Percentiles rank a stretch among this genome's conserved stretches.
These are phyloP conservation scores for Melanotaenia trifasciata DNA, from an alignment of 2,797 vertebrate species.

Conservation along the genomic window DNA sequence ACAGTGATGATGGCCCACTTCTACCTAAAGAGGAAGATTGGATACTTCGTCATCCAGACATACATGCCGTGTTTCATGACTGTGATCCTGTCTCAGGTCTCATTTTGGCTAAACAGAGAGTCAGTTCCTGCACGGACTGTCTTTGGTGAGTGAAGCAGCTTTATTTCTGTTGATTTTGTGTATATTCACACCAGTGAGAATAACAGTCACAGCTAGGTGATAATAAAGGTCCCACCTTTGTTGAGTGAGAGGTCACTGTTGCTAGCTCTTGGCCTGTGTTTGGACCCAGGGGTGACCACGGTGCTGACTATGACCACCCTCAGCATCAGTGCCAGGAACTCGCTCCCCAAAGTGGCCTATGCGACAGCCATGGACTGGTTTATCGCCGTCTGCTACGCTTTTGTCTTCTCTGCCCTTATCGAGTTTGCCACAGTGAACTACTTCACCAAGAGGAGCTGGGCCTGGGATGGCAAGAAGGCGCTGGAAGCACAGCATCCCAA, in stretches of 20 bases:
- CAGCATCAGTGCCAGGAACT: constrained; percentile 97
- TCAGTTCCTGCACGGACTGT: constrained; percentile 95
- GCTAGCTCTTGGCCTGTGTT: constrained; percentile 9
- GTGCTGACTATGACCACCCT: constrained; percentile 98
- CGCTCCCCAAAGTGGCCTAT: constrained; percentile 96
- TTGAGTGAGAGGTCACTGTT: constrained; percentile 4
- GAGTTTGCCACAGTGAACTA: constrained; percentile 99
- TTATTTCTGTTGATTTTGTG: constrained; percentile 6
- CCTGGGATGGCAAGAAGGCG: constrained; percentile 98
- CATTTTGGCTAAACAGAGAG: constrained; percentile 96
- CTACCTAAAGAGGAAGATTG: constrained; percentile 95
- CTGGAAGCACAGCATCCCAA: constrained; percentile 87
- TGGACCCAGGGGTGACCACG: constrained; percentile 91
- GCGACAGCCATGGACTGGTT: constrained; percentile 99
- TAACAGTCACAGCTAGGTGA: constrained; percentile 25
- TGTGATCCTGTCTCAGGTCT: constrained; percentile 94
- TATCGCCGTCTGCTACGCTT: constrained; percentile 97
- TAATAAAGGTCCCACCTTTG: constrained; percentile 40
- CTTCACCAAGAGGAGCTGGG: constrained; percentile 99
- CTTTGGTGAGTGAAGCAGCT: constrained; percentile 87
- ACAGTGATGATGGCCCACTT: constrained; percentile 96
- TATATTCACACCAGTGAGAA: constrained; percentile 28
- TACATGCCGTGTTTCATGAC: constrained; percentile 98
- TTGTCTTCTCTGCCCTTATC: constrained; percentile 96
- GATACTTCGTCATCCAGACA: constrained; percentile 96